phyloP scores from a whole-genome alignment of 2,888 invertebrate species.

The Dryococelus australis region DNA sequence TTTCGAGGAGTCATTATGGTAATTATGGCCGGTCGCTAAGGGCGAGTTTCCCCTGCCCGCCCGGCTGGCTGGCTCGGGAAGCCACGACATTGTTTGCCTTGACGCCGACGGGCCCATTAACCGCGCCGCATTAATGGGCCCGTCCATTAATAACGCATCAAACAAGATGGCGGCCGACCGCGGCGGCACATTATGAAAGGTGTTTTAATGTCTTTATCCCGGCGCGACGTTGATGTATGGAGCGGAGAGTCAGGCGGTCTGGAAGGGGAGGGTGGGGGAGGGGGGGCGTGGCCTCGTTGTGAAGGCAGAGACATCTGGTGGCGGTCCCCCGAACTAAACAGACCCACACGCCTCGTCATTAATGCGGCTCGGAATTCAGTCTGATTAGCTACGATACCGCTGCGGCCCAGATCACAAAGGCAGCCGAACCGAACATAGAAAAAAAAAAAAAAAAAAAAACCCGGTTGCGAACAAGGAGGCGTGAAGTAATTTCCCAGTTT shows the following conservation, averaged over 20 bases:
- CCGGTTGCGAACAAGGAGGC: too few species aligned
- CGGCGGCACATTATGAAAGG: constrained; percentile 36
- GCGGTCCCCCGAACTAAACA: neutral
- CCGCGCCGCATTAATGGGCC: constrained; percentile 34
- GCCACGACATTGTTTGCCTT: neutral
- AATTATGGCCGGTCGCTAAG: neutral
- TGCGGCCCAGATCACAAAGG: too few species aligned
- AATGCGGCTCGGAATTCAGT: neutral
- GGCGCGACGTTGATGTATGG: constrained; percentile 36
- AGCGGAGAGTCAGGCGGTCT: neutral
- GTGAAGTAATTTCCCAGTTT: too few species aligned
- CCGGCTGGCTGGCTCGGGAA: neutral
- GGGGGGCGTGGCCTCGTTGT: neutral
- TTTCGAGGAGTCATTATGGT: neutral
- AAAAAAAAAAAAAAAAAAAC: too few species aligned
- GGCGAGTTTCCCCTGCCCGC: constrained; percentile 4
- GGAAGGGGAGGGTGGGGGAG: neutral
- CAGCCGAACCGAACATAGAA: too few species aligned
- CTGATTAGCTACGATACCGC: neutral
- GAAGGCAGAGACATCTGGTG: neutral
- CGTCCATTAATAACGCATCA: constrained; percentile 43
- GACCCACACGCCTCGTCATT: neutral
- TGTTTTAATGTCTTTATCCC: constrained; percentile 38
- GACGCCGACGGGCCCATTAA: constrained; percentile 31
- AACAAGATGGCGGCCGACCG: constrained; percentile 43